Base-by-base conservation (phyloP, 2,888 invertebrate species). In the Coleophora deauratella region DNA sequence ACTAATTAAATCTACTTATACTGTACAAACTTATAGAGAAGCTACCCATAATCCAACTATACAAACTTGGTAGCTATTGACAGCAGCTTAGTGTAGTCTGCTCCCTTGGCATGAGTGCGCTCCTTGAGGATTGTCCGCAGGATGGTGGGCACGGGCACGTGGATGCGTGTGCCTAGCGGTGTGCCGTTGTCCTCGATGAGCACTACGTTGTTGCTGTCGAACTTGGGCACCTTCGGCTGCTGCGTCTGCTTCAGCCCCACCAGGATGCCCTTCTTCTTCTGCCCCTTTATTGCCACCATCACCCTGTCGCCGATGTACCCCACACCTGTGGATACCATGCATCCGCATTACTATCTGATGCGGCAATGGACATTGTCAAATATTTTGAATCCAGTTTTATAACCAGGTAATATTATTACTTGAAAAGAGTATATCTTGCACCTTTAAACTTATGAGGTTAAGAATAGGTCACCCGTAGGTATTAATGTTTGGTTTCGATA, bases 141-240 rank as follows among this genome's bases (percentile, higher is more conserved):
- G 46, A 94, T 88, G 2, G 96, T 94, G 1, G 99, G 99, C 47
- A 99, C 93, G 0, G 99, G 99, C 1, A 95, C 97, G 57, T 95
- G 93, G 54, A 99, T 96, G 55, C 99, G 88, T 1, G 96, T 99
- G 12, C 99, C 99, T 3, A 98, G 76, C 0, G 99, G 99, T 10
- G 94, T 92, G 12, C 98, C 99, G 62, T 90, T 94, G 61, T 99
- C 97, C 63, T 99, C 98, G 33, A 99, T 93, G 0, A 99, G 84
- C 1, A 99, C 99, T 41, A 99, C 81, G 78, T 99, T 99, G 70
- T 99, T 99, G 61, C 93, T 94, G 72, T 99, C 98, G 72, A 95
- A 97, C 67, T 93, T 93, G 0, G 98, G 98, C 31, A 96, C 88
- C 72, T 93, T 92, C 0, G 91, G 74, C 42, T 88, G 88, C 68